These are phyloP conservation scores for Kryptolebias ocellatus DNA, from an alignment of 2,797 vertebrate genomes.

Conservation along the genomic window DNA sequence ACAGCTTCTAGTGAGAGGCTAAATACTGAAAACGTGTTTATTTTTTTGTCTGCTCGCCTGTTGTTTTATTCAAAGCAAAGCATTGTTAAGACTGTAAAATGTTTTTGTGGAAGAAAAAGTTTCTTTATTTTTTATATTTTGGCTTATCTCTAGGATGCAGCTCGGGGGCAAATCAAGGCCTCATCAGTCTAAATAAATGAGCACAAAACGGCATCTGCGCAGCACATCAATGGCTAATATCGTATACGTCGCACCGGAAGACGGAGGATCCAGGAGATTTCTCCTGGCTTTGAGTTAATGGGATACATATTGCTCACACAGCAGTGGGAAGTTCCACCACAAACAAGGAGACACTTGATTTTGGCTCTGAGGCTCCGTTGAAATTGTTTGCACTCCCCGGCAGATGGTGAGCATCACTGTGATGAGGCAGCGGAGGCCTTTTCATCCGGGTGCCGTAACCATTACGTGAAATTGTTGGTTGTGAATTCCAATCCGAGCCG, in stretches of 20 bases:
- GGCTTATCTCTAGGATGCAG: constrained; percentile 41
- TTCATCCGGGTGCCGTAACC: constrained; percentile 49
- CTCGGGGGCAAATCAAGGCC: constrained; percentile 53
- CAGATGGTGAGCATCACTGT: constrained; percentile 53
- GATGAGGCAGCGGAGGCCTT: constrained; percentile 46
- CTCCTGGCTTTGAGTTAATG: constrained; percentile 64
- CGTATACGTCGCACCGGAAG: constrained; percentile 14
- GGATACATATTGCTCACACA: constrained; percentile 42
- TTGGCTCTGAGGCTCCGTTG: constrained; percentile 45
- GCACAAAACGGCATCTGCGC: constrained; percentile 32
- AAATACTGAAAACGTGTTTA: background rate
- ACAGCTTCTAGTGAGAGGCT: too few species aligned
- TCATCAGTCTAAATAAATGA: constrained; percentile 65
- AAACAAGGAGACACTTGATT: constrained; percentile 40
- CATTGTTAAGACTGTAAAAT: too few species aligned
- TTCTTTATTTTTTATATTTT: constrained; percentile 37
- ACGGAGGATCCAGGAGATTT: constrained; percentile 39
- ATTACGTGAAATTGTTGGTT: constrained; percentile 47
- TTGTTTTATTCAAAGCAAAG: constrained; percentile 24
- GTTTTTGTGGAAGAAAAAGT: constrained; percentile 6
- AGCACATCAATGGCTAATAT: constrained; percentile 30
- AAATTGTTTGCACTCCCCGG: constrained; percentile 44
- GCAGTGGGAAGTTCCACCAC: constrained; percentile 36
- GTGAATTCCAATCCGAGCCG: constrained; percentile 48
- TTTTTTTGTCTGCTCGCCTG: constrained; percentile 7